These are phyloP conservation scores for Rhagoletis pomonella DNA, from an alignment of 1,140 invertebrate genomes.

Conservation along the genomic window DNA sequence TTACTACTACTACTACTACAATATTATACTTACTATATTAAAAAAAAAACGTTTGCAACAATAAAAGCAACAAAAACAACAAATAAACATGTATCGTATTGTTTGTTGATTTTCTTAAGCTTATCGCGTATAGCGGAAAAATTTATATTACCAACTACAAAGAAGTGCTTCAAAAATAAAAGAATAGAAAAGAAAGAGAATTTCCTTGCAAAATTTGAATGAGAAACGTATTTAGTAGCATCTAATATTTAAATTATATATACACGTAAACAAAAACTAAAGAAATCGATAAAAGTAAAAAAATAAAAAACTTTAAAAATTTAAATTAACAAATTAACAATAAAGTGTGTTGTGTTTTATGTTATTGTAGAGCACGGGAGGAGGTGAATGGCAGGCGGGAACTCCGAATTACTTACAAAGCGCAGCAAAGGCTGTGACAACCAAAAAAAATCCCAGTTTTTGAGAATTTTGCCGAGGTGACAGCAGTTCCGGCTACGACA, in stretches of 20 bases:
- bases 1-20: slow-evolving; percentile 26
- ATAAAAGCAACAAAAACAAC: slow-evolving; percentile 26
- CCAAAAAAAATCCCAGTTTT: too few relatives aligned
- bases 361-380: background rate
- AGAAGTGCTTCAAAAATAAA: slow-evolving; percentile 38
- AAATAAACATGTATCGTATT: slow-evolving; percentile 27
- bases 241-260: slow-evolving; percentile 53
- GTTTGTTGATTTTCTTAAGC: slow-evolving; percentile 51
- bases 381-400: too few relatives aligned
- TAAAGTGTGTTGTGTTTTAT: background rate
- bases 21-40: background rate
- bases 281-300: background rate
- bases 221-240: slow-evolving; percentile 49
- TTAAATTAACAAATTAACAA: slow-evolving; percentile 49
- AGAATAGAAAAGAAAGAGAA: slow-evolving; percentile 17
- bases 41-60: slow-evolving; percentile 28
- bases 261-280: slow-evolving; percentile 28
- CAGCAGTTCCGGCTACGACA: too few relatives aligned
- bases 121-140: slow-evolving; percentile 22
- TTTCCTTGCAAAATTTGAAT: slow-evolving; percentile 38
- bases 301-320: slow-evolving; percentile 41
- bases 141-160: slow-evolving; percentile 28
- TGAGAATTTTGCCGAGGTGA: too few relatives aligned
- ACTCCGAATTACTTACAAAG: too few relatives aligned
- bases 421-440: too few relatives aligned